Conservation (phyloP, 2,797 vertebrate genomes). For the Dendrocincla fuliginosa region DNA sequence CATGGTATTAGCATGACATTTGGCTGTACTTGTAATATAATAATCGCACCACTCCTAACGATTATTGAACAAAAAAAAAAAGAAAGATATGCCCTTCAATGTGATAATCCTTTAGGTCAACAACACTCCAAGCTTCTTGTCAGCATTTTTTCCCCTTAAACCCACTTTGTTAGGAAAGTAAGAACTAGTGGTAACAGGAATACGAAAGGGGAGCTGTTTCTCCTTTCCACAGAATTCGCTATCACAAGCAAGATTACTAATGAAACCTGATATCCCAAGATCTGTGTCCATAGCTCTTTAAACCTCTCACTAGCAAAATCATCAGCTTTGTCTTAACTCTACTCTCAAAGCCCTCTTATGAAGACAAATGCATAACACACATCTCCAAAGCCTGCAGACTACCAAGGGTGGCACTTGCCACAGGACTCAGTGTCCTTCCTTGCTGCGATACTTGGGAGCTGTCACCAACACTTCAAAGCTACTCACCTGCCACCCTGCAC, state of each 20-base stretch:
- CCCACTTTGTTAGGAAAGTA: background rate
- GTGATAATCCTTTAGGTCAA: background rate
- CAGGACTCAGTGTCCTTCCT: background rate
- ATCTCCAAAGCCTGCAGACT: background rate
- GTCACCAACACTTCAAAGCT: background rate
- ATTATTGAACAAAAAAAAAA: background rate
- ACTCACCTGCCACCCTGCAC: background rate
- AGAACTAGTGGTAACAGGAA: background rate
- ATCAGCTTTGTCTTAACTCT: background rate
- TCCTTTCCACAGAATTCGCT: background rate
- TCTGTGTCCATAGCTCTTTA: background rate
- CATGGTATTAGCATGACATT: background rate
- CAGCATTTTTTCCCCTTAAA: background rate
- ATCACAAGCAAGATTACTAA: background rate
- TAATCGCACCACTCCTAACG: background rate
- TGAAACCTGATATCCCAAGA: background rate
- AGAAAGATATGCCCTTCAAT: background rate
- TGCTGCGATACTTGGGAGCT: rapidly evolving
- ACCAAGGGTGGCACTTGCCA: background rate
- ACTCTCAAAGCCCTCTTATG: background rate
- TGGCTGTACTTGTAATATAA: background rate
- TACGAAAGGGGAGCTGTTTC: background rate
- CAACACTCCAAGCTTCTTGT: background rate
- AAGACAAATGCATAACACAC: background rate
- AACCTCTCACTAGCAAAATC: background rate